Evolutionary conservation across 2,797 vertebrate species (phyloP), one percentile per base, ranked within the genome.

Genomic region (Gephyroberyx darwinii): DNA sequence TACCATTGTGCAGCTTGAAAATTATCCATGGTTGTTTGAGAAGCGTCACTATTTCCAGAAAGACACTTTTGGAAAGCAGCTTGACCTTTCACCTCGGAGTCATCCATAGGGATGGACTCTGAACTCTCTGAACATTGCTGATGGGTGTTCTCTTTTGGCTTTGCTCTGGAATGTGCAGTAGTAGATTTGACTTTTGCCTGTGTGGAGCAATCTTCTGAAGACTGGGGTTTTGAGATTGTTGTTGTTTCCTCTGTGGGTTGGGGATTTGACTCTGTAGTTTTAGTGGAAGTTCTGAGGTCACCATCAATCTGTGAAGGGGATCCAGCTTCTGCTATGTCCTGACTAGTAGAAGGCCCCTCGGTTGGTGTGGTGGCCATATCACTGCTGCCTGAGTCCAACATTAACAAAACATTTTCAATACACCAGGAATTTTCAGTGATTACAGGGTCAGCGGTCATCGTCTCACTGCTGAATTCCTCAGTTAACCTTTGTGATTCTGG

Each of bases 1-100:
- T 79, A 91, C 90, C 73, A 66, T 60, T 53, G 17, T 1, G 22
- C n/a, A 45, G 62, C 13, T 19, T 58, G 66, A 56, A 50, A 30
- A 20, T 6, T 13, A 17, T 51, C 39, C 1, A 22, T 51, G 5
- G 26, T 14, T 16, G 41, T 20, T 64, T 19, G 55, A 57, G 57
- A 19, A 2, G 7, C 10, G 35, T 22, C 31, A 9, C 20, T n/a
- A 0, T 20, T 41, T 61, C 71, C 74, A 68, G 69, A 57, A 16
- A 47, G 16, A 56, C 1, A 13, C 5, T 64, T 53, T 9, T 55
- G 54, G 7, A 22, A n/a, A 14, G 17, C 10, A 12, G 63, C 63
- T 54, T 54, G 43, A 64, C 47, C 53, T 35, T 41, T 56, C 0
- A 41, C 14, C 31, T 69, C 52, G 0, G 60, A 56, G 16, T 61